Conservation (phyloP, 1,140 invertebrate species). For the Plutomurus gul region DNA sequence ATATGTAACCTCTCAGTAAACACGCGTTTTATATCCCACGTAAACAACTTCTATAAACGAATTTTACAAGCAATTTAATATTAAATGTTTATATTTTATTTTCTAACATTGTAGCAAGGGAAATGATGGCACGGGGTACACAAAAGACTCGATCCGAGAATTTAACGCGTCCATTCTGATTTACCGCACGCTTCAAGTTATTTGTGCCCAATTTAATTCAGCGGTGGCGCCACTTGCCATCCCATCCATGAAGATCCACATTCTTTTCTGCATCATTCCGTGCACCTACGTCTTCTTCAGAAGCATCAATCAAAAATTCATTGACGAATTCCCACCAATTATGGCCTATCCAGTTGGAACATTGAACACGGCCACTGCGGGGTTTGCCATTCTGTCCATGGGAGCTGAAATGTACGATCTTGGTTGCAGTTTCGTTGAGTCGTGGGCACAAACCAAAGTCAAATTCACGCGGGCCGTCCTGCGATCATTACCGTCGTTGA, state of each 20-base stretch:
- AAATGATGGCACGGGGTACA: slow-evolving; percentile 16
- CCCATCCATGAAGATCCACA: slow-evolving; percentile 19
- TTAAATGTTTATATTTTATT: not conserved
- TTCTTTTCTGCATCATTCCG: not conserved
- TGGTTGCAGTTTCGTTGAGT: slow-evolving; percentile 15
- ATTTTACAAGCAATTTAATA: not conserved
- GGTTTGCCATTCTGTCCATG: slow-evolving; percentile 11
- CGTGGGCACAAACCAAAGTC: not conserved
- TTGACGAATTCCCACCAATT: slow-evolving; percentile 41
- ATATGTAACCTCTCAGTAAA: not conserved
- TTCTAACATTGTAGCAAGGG: no score
- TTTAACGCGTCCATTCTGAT: not conserved
- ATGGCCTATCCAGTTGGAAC: slow-evolving; percentile 21
- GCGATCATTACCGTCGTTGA: not conserved
- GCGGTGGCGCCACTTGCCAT: slow-evolving; percentile 19
- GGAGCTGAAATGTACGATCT: slow-evolving; percentile 33
- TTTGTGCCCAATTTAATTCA: not conserved
- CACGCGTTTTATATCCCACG: not conserved
- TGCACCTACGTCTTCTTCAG: slow-evolving; percentile 22
- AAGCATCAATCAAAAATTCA: slow-evolving; percentile 31
- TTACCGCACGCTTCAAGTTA: not conserved
- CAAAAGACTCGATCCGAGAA: not conserved
- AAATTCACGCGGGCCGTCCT: slow-evolving; percentile 15
- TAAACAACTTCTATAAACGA: not conserved
- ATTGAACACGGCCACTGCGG: slow-evolving; percentile 9